Base-by-base conservation (phyloP, 1,140 invertebrate species). In the Pseudomyrmex cubaensis region DNA sequence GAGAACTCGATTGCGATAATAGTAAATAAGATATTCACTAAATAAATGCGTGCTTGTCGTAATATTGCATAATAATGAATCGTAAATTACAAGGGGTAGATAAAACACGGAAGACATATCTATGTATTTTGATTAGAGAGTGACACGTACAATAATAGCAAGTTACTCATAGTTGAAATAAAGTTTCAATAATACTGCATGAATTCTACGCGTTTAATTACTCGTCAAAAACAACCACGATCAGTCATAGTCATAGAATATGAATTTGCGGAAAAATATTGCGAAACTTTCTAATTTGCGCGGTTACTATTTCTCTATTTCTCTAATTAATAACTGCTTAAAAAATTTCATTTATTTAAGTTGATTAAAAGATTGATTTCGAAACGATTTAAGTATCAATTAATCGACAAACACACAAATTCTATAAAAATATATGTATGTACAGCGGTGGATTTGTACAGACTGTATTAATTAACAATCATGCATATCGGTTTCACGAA, bases 381-480 rank as follows among this genome's bases (percentile, higher is more conserved):
- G 22, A 13, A 52, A 20, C 13, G 13, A 9, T 35, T 4, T 2
- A 25, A 54, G 25, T 80, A 59, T 2, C 44, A 78, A 78, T 78
- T 78, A 76, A 76, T 64, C 12, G 44, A 78, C 48, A 54, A 76
- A 75, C 20, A 20, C 20, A 20, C 35, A 69, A 69, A 80, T 70
- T 80, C 44, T 70, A 56, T 20, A 70, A 80, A 80, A 25, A 5
- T 25, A 25, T 25, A 25, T 25, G 22, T 25, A 25, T 2, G 12
- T 12, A 9, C 35, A 35, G 35, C 35, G 35, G 46, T 48, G 44
- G 22, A 80, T 80, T 80, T 61, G 76, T 57, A 17, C 15, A 57
- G 61, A 50, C 48, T n/a, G 52, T 64, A 22, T 80, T 35, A 80
- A 80, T 80, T 80, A 80, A 80, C 66, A 72, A 59, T 80, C 50